Evolutionary conservation across 1,140 invertebrate species (phyloP).

Genomic region (Eumaeus atala): DNA sequence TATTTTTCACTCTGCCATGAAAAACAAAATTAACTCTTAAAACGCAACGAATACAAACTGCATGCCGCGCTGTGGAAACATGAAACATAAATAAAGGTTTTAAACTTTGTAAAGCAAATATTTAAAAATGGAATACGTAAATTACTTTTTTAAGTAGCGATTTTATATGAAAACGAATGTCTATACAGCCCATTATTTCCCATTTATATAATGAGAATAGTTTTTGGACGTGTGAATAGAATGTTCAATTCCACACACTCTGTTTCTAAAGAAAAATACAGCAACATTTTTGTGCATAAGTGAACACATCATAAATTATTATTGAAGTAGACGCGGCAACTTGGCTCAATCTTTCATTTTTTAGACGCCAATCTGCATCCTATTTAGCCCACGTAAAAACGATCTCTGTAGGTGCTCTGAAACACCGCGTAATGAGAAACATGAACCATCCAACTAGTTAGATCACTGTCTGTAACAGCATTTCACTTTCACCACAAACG

Average conservation of each 20-base stretch:
- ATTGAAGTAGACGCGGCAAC: too few species aligned
- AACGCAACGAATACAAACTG: not conserved
- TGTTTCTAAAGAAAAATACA: too few species aligned
- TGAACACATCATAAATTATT: too few species aligned
- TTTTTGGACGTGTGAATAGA: too few species aligned
- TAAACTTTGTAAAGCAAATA: conserved; percentile 9
- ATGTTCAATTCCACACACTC: too few species aligned
- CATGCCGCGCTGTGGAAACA: not conserved
- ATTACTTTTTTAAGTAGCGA: not conserved
- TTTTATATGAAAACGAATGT: not conserved
- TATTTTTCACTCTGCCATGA: conserved; percentile 38
- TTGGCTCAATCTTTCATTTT: too few species aligned
- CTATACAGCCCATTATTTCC: not conserved
- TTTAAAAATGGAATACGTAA: not conserved
- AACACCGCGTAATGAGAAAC: conserved; percentile 29
- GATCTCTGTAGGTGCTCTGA: not conserved
- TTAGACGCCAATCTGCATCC: too few species aligned
- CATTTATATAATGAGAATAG: too few species aligned
- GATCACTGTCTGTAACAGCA: not conserved
- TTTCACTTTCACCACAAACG: conserved; percentile 4
- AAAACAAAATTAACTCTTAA: conserved; percentile 14
- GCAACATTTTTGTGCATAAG: too few species aligned
- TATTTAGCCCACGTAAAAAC: too few species aligned
- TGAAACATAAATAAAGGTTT: conserved; percentile 7
- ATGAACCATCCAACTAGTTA: not conserved